Base-by-base conservation (phyloP, 2,888 invertebrate species). In the Drosophila barbarae region DNA sequence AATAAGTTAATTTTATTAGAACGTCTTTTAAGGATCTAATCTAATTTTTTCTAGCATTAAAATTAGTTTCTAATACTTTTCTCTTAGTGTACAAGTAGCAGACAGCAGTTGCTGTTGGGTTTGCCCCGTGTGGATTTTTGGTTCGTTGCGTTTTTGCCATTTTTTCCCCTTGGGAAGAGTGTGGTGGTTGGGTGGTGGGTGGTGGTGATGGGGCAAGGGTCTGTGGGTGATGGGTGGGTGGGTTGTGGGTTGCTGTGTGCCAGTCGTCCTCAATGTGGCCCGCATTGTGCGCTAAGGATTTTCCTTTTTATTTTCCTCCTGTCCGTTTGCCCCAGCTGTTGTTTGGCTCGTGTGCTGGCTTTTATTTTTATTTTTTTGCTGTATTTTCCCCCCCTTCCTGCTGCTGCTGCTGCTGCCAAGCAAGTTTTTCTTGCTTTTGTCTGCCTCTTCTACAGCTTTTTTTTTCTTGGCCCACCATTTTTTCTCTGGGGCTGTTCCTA, bases 251-350 rank as follows among this genome's bases (percentile, higher is more conserved):
- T 30, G 50, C 10, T 23, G 32, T 34, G 28, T 36, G 30, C 55
- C 23, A 54, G 69, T 69, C 83, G 70, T 63, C 54, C 75, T 70
- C 75, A 85, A 76, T 73, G 71, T 77, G 75, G 76, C 78, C 74
- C 84, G 84, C 85, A 77, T 80, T 81, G 82, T 85, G 82, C 71
- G 70, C 56, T 52, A 57, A 56, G 52, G 54, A 50, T 66, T 66
- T 52, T 47, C 44, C 26, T 57, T 36, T 61, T 54, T 42, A 30
- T 12, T 39, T 57, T 39, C 23, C 49, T 44, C 30, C 42, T 32
- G 30, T 53, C 23, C 41, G 28, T 42, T 47, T 56, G 39, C 41
- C 38, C 63, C 78, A 71, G 73, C 73, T 75, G 73, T 69, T 60
- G 73, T 66, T 78, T 80, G 77, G 68, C 64, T 76, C 76, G 79